Percentiles rank a stretch among this genome's conserved stretches.
These are phyloP conservation scores for Sceliomorpha sp. DNA, from an alignment of 2,888 invertebrate species.

Conservation along the genomic window DNA sequence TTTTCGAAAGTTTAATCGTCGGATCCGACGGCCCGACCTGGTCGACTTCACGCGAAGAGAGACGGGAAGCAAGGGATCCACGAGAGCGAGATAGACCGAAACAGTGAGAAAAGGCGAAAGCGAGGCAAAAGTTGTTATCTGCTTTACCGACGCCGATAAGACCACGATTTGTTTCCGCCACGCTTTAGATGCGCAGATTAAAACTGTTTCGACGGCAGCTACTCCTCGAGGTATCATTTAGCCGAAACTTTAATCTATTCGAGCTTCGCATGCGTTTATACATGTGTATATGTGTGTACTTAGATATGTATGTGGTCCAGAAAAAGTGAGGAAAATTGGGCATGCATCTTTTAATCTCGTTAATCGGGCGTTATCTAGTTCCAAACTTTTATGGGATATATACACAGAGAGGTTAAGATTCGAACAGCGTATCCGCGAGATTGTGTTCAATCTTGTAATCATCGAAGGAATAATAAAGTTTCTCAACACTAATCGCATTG, in stretches of 20 bases:
- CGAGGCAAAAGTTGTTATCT: slow-evolving; percentile 78
- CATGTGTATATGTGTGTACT: slow-evolving; percentile 18
- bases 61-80: slow-evolving; percentile 39
- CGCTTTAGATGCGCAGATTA: slow-evolving; percentile 70
- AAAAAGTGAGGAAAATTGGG: slow-evolving; percentile 3
- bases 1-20: slow-evolving; percentile 79
- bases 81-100: slow-evolving; percentile 41
- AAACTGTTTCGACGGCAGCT: slow-evolving; percentile 69
- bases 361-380: neutral
- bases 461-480: too few relatives aligned
- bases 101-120: slow-evolving; percentile 53
- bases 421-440: too few relatives aligned
- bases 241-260: slow-evolving; percentile 73
- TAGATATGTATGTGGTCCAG: too few relatives aligned
- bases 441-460: too few relatives aligned
- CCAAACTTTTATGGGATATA: too few relatives aligned
- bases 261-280: slow-evolving; percentile 43
- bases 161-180: slow-evolving; percentile 76
- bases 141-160: slow-evolving; percentile 75
- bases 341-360: slow-evolving; percentile 6
- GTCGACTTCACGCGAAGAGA: slow-evolving; percentile 63
- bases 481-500: too few relatives aligned
- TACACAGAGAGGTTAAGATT: too few relatives aligned
- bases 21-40: slow-evolving; percentile 68
- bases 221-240: slow-evolving; percentile 67